phyloP scores from a whole-genome alignment of 2,888 invertebrate genomes.

The Drosophila atroscutellata region DNA sequence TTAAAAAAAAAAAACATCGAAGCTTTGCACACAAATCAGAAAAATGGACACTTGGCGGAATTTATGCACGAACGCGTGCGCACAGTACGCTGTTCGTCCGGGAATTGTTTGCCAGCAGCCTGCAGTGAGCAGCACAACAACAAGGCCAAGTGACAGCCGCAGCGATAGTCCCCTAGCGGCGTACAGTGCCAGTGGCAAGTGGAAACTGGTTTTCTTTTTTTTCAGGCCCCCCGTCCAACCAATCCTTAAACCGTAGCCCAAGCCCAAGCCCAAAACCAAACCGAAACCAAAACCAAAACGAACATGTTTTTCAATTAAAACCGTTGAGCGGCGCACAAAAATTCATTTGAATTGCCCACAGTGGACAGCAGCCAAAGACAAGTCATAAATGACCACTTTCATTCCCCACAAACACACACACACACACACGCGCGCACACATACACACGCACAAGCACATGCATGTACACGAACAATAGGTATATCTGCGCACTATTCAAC shows the following conservation, averaged over 20 bases:
- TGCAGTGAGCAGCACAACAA: constrained; percentile 16
- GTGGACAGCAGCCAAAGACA: constrained; percentile 52
- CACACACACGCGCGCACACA: not conserved
- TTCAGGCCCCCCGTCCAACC: constrained; percentile 7
- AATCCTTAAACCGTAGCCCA: not conserved
- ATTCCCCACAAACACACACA: not conserved
- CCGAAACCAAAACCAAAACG: constrained; percentile 62
- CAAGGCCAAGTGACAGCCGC: constrained; percentile 45
- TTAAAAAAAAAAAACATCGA: constrained; percentile 43
- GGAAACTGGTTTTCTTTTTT: constrained; percentile 16
- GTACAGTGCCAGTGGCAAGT: constrained; percentile 40
- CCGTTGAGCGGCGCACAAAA: constrained; percentile 65
- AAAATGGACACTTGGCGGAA: constrained; percentile 80
- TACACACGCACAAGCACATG: not conserved
- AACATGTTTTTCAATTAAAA: constrained; percentile 79
- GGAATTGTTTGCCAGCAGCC: constrained; percentile 68
- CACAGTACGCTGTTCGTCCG: constrained; percentile 61
- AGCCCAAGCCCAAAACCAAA: constrained; percentile 34
- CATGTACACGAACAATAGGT: not conserved
- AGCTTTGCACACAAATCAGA: constrained; percentile 79
- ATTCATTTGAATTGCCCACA: constrained; percentile 72
- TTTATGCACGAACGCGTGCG: constrained; percentile 81
- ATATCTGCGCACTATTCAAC: constrained; percentile 6
- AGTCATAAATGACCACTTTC: constrained; percentile 66
- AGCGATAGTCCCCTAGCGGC: constrained; percentile 27